Percentiles rank a stretch among this genome's conserved stretches.
phyloP scores from a whole-genome alignment of 2,888 invertebrate species.

The Aquatica leii region DNA sequence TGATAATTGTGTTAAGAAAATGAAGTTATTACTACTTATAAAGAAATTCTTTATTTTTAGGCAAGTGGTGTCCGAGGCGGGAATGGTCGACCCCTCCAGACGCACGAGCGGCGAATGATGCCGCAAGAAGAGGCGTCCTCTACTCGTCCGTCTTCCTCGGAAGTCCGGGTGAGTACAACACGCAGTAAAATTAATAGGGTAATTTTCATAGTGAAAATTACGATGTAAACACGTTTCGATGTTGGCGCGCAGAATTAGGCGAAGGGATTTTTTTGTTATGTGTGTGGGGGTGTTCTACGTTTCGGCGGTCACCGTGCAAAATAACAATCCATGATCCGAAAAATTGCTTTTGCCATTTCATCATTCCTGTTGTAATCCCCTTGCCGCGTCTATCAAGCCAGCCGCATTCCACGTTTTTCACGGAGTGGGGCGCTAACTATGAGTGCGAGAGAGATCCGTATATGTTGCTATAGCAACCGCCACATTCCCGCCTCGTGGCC shows the following conservation, averaged over 20 bases:
- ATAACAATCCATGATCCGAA: constrained; percentile 51
- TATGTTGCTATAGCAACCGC: constrained; percentile 60
- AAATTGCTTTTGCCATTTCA: constrained; percentile 50
- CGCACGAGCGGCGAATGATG: constrained; percentile 75
- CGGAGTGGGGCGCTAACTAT: constrained; percentile 30
- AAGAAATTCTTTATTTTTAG: constrained; percentile 64
- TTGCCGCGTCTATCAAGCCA: constrained; percentile 39
- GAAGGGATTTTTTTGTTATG: constrained; percentile 13
- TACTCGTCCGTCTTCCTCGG: constrained; percentile 94
- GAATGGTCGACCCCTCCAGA: constrained; percentile 90
- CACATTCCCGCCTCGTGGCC: constrained; percentile 63
- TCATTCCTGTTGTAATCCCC: constrained; percentile 40
- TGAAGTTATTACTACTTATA: not conserved
- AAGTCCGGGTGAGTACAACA: constrained; percentile 78
- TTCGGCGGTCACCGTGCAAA: constrained; percentile 42
- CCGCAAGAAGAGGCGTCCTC: constrained; percentile 82
- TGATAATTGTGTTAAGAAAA: too few species aligned
- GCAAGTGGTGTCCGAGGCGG: constrained; percentile 91
- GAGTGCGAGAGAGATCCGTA: constrained; percentile 34
- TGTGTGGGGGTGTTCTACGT: constrained; percentile 29
- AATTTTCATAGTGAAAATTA: constrained; percentile 8
- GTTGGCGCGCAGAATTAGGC: constrained; percentile 8
- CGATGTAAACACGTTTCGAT: constrained; percentile 8
- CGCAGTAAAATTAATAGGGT: constrained; percentile 14
- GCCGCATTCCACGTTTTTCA: constrained; percentile 41